Conservation (phyloP, 2,888 invertebrate genomes). For the Colletes collaris region DNA sequence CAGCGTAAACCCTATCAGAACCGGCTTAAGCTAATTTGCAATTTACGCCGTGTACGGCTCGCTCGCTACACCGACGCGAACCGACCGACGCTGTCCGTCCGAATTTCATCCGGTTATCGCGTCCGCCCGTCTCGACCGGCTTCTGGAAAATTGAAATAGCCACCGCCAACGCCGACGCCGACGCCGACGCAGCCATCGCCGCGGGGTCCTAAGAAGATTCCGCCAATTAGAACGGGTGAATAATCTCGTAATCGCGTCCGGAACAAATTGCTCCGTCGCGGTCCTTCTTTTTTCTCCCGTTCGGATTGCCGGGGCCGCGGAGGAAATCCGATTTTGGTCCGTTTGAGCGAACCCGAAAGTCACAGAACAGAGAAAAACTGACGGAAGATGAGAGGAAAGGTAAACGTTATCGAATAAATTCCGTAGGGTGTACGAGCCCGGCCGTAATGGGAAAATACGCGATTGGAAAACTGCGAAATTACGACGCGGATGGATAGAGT, state of each 20-base stretch:
- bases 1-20: constrained; percentile 60
- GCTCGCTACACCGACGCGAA: constrained; percentile 36
- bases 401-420: too few relatives aligned
- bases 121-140: background rate
- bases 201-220: constrained; percentile 59
- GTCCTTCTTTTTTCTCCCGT: background rate
- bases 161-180: background rate
- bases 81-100: constrained; percentile 32
- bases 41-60: constrained; percentile 52
- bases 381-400: background rate
- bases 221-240: constrained; percentile 54
- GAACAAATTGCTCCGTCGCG: background rate
- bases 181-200: background rate
- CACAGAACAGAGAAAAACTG: background rate
- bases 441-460: too few relatives aligned
- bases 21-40: constrained; percentile 69
- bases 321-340: constrained; percentile 4
- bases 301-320: too few relatives aligned
- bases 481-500: too few relatives aligned
- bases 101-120: constrained; percentile 58
- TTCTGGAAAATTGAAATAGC: constrained; percentile 62
- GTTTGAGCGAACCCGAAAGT: too few relatives aligned
- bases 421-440: too few relatives aligned
- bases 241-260: constrained; percentile 29
- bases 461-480: too few relatives aligned